A percentile compares a stretch with the other conserved stretches of the same genome.
These are phyloP conservation scores for Nasonia vitripennis DNA, from an alignment of 1,140 invertebrate species.

Conservation along the genomic window DNA sequence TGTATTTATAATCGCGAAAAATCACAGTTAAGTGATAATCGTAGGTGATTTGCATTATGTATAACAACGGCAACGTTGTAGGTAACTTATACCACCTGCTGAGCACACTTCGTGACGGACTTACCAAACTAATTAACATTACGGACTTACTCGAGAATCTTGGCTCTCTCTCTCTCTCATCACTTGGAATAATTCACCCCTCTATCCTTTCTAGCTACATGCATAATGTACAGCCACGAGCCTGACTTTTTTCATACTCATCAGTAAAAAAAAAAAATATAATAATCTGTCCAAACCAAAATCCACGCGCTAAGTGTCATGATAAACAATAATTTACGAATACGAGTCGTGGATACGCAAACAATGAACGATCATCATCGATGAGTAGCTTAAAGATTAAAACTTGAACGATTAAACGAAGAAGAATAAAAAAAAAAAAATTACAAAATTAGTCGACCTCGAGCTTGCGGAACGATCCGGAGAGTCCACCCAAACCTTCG, in stretches of 20 bases:
- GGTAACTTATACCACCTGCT: conserved; percentile 70
- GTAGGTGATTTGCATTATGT: not conserved
- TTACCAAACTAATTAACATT: conserved; percentile 21
- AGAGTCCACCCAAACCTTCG: conserved; percentile 81
- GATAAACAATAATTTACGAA: conserved; percentile 1
- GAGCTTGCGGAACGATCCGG: conserved; percentile 87
- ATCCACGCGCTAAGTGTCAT: not conserved
- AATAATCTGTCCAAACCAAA: not conserved
- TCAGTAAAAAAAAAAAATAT: not conserved
- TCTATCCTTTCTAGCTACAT: not conserved
- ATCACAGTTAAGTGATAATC: conserved; percentile 21
- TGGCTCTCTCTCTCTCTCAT: conserved; percentile 41
- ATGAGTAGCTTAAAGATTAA: not conserved
- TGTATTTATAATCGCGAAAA: conserved; percentile 15
- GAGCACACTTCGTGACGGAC: conserved; percentile 33
- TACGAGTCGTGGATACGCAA: not conserved
- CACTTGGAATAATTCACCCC: conserved; percentile 35
- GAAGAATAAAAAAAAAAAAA: not conserved
- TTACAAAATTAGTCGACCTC: conserved; percentile 81
- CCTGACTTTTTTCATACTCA: not conserved
- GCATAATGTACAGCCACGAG: not conserved
- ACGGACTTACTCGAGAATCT: conserved; percentile 33
- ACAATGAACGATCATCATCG: not conserved
- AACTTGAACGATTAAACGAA: not conserved
- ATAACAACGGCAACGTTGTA: conserved; percentile 13